Base-by-base conservation (phyloP, 1,140 invertebrate genomes). In the Acarapis woodi region DNA sequence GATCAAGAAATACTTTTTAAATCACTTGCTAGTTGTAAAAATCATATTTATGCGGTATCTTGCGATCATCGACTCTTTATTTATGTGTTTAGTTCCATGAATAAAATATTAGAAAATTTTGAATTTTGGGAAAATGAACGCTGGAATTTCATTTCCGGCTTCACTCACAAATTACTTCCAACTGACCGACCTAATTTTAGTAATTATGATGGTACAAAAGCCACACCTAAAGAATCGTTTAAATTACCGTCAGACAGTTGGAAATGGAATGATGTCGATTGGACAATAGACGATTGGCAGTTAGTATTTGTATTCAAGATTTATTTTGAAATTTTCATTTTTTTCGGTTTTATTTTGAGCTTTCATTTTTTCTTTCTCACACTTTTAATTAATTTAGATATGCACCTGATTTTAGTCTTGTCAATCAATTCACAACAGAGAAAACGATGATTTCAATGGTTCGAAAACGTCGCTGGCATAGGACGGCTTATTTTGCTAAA, bases 201-300 rank as follows among this genome's bases (percentile, higher is more conserved):
- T 45, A 48, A 67, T 50, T 65, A 66, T 48, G 74, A 80, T 63
- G 82, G 82, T 3, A 65, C 66, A 18, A 61, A 64, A 34, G 68
- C 77, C 47, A 61, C 72, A 35, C 66, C 67, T 20, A 70, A 76
- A 40, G 70, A 78, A 46, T 68, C 67, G 48, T 76, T 87, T 31
- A 60, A 71, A 45, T 54, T 87, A 19, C 80, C 80, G 16, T 82
- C 78, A 0, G 68, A 79, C 65, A 74, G 77, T 40, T 83, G 82
- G 82, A 69, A 78, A 48, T 85, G 80, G 80, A 77, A 88, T 90
- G 82, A 82, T 67, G 76, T 43, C 62, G 85, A 35, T 79, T 87
- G 53, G 63, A 76, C 10, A 76, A 72, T 20, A 32, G 70, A 83
- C 55, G 79, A 78, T 3, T 70, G 82, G 48, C 71, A 72, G 3